Conservation (phyloP, 2,797 vertebrate genomes). For the Pantherophis vulpinus region DNA sequence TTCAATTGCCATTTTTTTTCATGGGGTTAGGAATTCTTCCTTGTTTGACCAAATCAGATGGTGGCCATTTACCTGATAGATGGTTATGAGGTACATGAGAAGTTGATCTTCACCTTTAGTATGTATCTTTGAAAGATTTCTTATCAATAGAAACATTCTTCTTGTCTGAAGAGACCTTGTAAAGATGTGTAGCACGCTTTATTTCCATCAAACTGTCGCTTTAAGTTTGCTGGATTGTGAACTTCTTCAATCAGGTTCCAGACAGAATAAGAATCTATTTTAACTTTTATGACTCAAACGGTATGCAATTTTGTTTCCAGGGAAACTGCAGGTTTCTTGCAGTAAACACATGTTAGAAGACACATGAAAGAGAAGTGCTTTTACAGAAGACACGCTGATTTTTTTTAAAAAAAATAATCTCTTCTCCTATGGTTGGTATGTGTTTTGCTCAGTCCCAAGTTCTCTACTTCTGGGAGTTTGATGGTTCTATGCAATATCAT, state of each 20-base stretch:
- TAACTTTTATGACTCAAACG: conserved; percentile 35
- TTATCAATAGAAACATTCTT: background rate
- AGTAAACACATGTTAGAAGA: conserved; percentile 14
- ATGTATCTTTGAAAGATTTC: background rate
- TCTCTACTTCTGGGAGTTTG: background rate
- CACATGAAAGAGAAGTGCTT: background rate
- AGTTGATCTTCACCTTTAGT: background rate
- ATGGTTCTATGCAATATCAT: background rate
- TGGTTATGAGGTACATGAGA: background rate
- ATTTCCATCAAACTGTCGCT: conserved; percentile 22
- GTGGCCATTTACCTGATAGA: background rate
- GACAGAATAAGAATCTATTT: conserved; percentile 25
- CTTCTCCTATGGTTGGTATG: background rate
- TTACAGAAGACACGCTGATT: conserved; percentile 33
- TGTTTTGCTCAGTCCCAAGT: background rate
- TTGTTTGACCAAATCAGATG: background rate
- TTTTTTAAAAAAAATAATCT: background rate
- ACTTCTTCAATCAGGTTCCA: conserved; percentile 26
- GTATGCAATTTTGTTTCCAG: conserved; percentile 51
- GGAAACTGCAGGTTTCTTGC: conserved; percentile 42
- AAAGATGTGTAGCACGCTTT: background rate
- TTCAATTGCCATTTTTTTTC: background rate
- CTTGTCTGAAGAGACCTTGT: background rate
- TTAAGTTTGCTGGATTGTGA: conserved; percentile 19
- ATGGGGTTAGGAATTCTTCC: background rate